Evolutionary conservation across 2,797 vertebrate species (phyloP).

Genomic region (Pseudochromis fuscus): DNA sequence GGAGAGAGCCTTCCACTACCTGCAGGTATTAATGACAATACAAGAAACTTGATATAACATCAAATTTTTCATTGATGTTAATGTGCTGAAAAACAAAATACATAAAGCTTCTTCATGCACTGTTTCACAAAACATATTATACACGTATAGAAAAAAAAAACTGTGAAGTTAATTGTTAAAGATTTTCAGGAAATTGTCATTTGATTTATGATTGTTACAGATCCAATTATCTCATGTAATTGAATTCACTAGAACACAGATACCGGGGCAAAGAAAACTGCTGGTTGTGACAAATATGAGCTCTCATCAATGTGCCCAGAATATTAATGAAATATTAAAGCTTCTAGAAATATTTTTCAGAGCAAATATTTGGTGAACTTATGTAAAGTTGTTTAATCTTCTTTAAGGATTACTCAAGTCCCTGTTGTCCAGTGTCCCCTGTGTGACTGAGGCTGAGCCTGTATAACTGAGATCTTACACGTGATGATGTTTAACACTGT

Average conservation of each 20-base stretch:
- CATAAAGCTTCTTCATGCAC: no score
- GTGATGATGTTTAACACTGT: no score
- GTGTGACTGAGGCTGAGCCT: no score
- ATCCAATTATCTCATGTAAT: background rate
- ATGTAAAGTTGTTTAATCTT: no score
- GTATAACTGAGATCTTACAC: no score
- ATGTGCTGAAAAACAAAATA: no score
- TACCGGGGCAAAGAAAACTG: background rate
- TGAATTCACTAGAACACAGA: background rate
- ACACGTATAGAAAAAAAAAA: no score
- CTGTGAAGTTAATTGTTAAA: no score
- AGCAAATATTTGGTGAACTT: no score
- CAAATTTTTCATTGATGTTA: background rate
- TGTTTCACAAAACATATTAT: background rate
- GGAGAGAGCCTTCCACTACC: conserved; percentile 94
- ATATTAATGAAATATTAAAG: background rate
- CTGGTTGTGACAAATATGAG: background rate
- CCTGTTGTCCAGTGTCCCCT: no score
- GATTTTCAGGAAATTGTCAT: background rate
- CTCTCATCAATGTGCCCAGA: background rate
- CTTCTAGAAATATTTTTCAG: background rate
- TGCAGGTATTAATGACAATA: conserved; percentile 86
- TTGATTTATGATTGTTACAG: background rate
- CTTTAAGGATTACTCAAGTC: no score
- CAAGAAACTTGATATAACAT: background rate